phyloP scores from a whole-genome alignment of 2,888 invertebrate genomes.

The Epicampocera succincta region DNA sequence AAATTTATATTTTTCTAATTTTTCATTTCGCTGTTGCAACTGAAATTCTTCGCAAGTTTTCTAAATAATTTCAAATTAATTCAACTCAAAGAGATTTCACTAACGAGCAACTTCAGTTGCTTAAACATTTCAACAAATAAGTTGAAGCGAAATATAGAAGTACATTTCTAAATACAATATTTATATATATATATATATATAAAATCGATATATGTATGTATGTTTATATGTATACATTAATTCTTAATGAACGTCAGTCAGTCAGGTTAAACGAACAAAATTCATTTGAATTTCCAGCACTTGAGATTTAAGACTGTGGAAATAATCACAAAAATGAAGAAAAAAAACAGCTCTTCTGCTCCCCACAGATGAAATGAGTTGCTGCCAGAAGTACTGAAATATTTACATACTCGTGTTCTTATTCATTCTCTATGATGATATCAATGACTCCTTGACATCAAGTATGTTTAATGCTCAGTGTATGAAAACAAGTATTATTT shows the following conservation, averaged over 20 bases:
- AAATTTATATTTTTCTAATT: too few species aligned
- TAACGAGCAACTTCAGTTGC: conserved; percentile 40
- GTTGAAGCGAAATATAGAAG: not conserved
- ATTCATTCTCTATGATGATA: conserved; percentile 25
- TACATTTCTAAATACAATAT: too few species aligned
- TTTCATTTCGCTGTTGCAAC: too few species aligned
- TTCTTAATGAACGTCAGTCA: conserved; percentile 52
- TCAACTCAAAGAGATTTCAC: conserved; percentile 37
- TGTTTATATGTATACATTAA: too few species aligned
- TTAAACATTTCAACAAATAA: not conserved
- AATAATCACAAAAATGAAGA: too few species aligned
- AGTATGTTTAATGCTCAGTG: conserved; percentile 23
- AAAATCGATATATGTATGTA: too few species aligned
- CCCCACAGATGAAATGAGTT: conserved; percentile 18
- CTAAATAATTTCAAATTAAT: conserved; percentile 17
- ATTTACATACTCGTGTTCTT: conserved; percentile 30
- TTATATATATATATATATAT: too few species aligned
- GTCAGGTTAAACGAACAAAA: conserved; percentile 52
- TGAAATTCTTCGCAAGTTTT: too few species aligned
- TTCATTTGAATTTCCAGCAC: conserved; percentile 62
- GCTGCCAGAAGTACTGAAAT: conserved; percentile 6
- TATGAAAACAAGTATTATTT: conserved; percentile 7
- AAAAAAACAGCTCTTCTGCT: conserved; percentile 14
- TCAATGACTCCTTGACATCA: conserved; percentile 55
- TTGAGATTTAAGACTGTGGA: conserved; percentile 53